A percentile compares a stretch with the other conserved stretches of the same genome.
These are phyloP conservation scores for Cyprinodon brontotheroides DNA, from an alignment of 2,113 vertebrate species.

Conservation along the genomic window DNA sequence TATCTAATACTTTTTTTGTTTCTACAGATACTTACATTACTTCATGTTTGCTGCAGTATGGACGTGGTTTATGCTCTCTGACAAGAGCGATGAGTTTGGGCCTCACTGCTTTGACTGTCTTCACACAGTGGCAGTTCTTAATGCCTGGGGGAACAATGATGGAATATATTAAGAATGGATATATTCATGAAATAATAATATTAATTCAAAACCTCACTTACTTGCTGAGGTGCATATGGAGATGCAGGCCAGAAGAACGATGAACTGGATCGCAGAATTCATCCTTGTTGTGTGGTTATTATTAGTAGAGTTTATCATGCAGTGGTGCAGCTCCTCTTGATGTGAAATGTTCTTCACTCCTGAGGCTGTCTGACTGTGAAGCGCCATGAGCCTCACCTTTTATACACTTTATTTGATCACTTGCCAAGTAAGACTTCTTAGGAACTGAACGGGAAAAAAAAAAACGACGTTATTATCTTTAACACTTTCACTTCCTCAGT, in stretches of 20 bases:
- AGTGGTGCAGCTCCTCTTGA: background rate
- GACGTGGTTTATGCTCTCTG: accelerated
- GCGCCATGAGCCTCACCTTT: background rate
- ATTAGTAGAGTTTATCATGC: background rate
- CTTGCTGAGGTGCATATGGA: background rate
- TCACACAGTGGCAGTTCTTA: background rate
- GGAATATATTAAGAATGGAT: background rate
- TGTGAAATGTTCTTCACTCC: background rate
- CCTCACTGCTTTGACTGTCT: accelerated
- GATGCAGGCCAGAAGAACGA: slow-evolving; percentile 31
- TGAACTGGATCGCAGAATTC: slow-evolving; percentile 14
- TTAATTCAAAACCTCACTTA: slow-evolving; percentile 18
- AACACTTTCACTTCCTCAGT: background rate
- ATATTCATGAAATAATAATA: background rate
- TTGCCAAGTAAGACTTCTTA: background rate
- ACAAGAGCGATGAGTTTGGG: accelerated
- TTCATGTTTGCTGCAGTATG: slow-evolving; percentile 25
- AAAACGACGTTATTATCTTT: background rate
- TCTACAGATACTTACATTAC: slow-evolving; percentile 54
- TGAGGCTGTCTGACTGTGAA: background rate
- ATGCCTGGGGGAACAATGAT: slow-evolving; percentile 8
- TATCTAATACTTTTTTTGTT: background rate
- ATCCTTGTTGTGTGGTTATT: slow-evolving; percentile 9
- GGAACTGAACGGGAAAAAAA: background rate
- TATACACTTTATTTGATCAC: background rate